Base-by-base conservation (phyloP, 2,113 vertebrate genomes). In the Mesocricetus auratus region DNA sequence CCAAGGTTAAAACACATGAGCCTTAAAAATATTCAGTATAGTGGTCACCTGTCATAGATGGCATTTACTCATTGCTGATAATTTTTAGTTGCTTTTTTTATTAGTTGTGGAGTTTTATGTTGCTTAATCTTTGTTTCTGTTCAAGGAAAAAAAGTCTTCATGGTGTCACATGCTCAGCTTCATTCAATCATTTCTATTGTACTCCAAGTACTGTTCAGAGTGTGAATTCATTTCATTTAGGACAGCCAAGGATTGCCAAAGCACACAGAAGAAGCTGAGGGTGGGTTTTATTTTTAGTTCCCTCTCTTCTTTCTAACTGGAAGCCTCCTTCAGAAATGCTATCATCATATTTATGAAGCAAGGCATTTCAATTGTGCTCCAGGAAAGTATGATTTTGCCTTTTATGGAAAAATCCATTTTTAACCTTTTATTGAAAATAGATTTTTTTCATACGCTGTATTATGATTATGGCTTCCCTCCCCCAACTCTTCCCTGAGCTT, bases 201-300 rank as follows among this genome's bases (percentile, higher is more conserved):
- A 71, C 53, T 68, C 36, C 58, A 64, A 74, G n/a, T 29, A n/a
- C 78, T 64, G 66, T 26, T 89, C 29, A 58, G 47, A 75, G 45
- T 42, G 21, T 33, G 33, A 87, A 58, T 75, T 31, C 42, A 36
- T 7, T 15, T 24, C 31, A 33, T 7, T 53, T 36, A 88, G 53
- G 69, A 7, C 0, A 16, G 50, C 42, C 58, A 31, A 5, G n/a
- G 16, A 62, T 1, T 13, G 2, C 2, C 5, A 21, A 36, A 39
- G 3, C 6, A 3, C 15, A 12, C 26, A 3, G n/a, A 39, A 0
- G 17, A 3, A 9, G 15, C 15, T 26, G 26, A 31, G 4, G 12
- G 31, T 60, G 36, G n/a, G 24, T 31, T 56, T 83, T 47, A 77
- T 36, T 39, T 73, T 64, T 42, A 39, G 47, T 85, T 45, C 11